Evolutionary conservation across 2,888 invertebrate genomes (phyloP), one percentile per base, ranked within the genome.

Genomic region (Chloroclystis v-ata): DNA sequence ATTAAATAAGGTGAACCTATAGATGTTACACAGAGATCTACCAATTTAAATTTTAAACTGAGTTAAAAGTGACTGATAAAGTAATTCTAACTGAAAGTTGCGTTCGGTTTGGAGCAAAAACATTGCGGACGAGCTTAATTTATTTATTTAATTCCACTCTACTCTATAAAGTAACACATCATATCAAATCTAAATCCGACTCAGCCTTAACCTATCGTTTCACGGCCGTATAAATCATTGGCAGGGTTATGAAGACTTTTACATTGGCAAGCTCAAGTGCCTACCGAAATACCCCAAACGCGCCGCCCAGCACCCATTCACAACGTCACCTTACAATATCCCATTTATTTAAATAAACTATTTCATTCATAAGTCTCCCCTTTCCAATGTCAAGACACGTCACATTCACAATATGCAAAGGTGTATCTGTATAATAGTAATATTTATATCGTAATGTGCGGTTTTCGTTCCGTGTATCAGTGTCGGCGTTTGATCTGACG

Each of bases 231-330:
- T 74, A 75, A 72, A 78, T 78, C 75, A 76, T 71, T 75, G 71
- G 73, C 76, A 67, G 73, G 72, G 72, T 72, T 78, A 77, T 78
- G 78, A 81, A 73, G 60, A 68, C 80, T 83, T 82, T 83, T 79
- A 80, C 68, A 77, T 81, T 78, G 80, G 78, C 81, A 77, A 73
- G 68, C 55, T 84, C 84, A 81, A 85, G 86, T 80, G 81, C 73
- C 55, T 69, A 78, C 78, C 69, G 73, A 82, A 84, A 84, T 83
- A 86, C 72, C 72, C 60, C 67, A 74, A 82, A 78, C n/a, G n/a
- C n/a, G 79, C 80, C 76, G 76, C 77, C 75, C 75, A 72, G 78
- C 69, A 61, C 57, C 69, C 86, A 83, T 83, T 82, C 82, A 82
- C 76, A 73, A 81, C 75, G 71, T 71, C 59, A 73, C 78, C 78